These are phyloP conservation scores for Microdon myrmicae DNA, from an alignment of 2,888 invertebrate species.

Conservation along the genomic window DNA sequence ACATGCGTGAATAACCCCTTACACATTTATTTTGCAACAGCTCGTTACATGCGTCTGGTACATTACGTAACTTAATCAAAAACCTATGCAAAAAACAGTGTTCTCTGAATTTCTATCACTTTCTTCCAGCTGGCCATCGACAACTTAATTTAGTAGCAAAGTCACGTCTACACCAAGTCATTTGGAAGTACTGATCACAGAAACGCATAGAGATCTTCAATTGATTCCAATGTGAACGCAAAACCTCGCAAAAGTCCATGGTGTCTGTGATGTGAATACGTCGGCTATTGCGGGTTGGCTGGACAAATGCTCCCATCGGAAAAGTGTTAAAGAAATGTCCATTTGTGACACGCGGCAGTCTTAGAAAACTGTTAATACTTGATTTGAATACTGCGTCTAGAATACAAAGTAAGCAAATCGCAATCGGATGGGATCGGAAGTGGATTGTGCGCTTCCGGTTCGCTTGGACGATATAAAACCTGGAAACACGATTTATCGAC, in stretches of 20 bases:
- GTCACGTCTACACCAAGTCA: constrained; percentile 14
- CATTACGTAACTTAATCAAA: constrained; percentile 18
- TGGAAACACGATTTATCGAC: constrained; percentile 30
- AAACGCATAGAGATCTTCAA: not conserved
- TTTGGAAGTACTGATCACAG: constrained; percentile 2
- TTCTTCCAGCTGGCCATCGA: constrained; percentile 23
- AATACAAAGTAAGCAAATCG: constrained; percentile 37
- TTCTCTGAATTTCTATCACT: constrained; percentile 25
- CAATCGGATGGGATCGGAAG: constrained; percentile 1
- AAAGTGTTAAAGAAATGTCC: constrained; percentile 13
- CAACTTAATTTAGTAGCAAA: constrained; percentile 3
- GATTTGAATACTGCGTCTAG: constrained; percentile 26
- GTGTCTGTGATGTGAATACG: constrained; percentile 37
- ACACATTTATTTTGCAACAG: too few relatives aligned
- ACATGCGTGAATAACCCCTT: too few relatives aligned
- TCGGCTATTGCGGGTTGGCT: too few relatives aligned
- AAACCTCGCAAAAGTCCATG: constrained; percentile 17
- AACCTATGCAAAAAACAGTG: too few relatives aligned
- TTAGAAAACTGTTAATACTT: constrained; percentile 8
- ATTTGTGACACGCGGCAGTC: too few relatives aligned
- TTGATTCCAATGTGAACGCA: constrained; percentile 3
- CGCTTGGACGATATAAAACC: constrained; percentile 27
- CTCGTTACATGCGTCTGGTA: constrained; percentile 26
- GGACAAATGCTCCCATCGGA: constrained; percentile 34
- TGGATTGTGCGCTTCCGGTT: constrained; percentile 10